Percentiles rank a stretch among this genome's conserved stretches.
phyloP scores from a whole-genome alignment of 2,113 vertebrate species.

The Vidua macroura region DNA sequence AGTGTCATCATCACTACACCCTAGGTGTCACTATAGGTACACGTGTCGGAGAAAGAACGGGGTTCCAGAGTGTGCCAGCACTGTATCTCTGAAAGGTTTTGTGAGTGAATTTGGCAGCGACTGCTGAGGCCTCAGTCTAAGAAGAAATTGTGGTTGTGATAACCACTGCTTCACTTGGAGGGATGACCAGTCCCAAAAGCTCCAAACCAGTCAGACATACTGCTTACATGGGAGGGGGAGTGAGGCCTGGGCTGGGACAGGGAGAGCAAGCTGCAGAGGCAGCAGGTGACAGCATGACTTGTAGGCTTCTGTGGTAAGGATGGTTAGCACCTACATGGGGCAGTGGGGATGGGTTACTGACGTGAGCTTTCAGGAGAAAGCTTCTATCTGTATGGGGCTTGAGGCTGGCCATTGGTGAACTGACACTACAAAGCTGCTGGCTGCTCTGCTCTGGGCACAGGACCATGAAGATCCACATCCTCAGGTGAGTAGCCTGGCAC shows the following conservation, averaged over 20 bases:
- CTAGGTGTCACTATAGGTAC: slow-evolving; percentile 50
- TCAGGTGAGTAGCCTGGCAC: neutral
- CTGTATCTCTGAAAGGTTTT: accelerated
- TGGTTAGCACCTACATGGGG: neutral
- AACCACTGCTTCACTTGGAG: neutral
- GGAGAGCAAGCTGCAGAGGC: accelerated
- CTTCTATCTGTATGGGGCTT: accelerated
- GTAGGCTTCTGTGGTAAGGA: neutral
- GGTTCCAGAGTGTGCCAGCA: neutral
- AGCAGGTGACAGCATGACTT: neutral
- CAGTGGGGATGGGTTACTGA: neutral
- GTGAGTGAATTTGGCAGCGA: neutral
- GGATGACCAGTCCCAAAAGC: neutral
- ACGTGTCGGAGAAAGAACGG: neutral
- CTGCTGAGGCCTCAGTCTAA: neutral
- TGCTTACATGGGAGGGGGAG: neutral
- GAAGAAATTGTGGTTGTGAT: neutral
- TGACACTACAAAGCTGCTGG: neutral
- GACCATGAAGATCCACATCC: neutral
- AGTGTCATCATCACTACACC: neutral
- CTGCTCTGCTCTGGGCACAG: neutral
- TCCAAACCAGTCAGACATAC: neutral
- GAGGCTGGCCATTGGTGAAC: neutral
- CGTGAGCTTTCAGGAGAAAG: neutral
- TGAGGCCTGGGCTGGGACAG: neutral